Conservation (phyloP, 2,797 vertebrate genomes). For the Phyllotis vaccarum region DNA sequence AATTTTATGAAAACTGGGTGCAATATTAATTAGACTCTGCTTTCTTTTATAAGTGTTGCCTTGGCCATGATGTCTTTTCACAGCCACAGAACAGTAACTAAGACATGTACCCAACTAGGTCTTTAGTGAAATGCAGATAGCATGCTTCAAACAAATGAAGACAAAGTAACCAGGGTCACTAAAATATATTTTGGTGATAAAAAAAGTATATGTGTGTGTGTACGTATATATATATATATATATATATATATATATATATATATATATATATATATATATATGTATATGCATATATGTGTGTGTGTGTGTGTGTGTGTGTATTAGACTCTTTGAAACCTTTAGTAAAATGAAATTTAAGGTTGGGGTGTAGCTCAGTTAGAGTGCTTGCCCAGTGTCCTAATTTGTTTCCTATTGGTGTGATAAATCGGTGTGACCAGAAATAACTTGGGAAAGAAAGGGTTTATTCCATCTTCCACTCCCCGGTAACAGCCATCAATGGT, state of each 20-base stretch:
- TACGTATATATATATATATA: too few species aligned
- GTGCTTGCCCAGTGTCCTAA: background rate
- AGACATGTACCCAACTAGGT: background rate
- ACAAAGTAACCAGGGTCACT: background rate
- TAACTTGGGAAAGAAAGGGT: background rate
- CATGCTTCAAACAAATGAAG: conserved; percentile 38
- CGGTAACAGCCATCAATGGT: background rate
- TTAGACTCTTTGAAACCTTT: too few species aligned
- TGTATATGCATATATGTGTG: too few species aligned
- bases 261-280: too few species aligned
- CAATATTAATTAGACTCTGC: conserved; percentile 10
- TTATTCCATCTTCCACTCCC: background rate
- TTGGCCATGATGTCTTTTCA: background rate
- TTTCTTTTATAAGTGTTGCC: background rate
- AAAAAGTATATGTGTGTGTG: too few species aligned
- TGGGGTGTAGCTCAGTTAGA: background rate
- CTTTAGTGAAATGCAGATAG: conserved; percentile 26
- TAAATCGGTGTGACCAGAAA: background rate
- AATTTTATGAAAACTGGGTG: conserved; percentile 50
- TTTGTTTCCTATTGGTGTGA: background rate
- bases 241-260: too few species aligned
- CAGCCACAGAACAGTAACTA: background rate
- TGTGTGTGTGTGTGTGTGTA: too few species aligned
- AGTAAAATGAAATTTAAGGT: conserved; percentile 18
- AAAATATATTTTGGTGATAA: conserved; percentile 27